phyloP scores from a whole-genome alignment of 1,140 invertebrate genomes.

The Dreissena polymorpha region DNA sequence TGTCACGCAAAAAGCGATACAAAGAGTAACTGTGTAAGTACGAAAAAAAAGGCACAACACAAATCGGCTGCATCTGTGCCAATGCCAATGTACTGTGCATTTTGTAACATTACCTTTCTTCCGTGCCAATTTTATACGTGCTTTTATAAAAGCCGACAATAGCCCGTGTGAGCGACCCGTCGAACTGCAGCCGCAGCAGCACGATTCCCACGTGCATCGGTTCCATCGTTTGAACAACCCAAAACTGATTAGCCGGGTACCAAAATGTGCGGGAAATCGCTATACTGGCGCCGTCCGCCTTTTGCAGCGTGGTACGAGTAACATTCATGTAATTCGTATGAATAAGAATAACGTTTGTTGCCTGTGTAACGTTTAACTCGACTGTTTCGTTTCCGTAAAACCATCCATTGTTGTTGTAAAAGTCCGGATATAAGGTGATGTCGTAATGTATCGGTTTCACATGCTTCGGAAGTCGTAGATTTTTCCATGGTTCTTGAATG shows the following conservation, averaged over 20 bases:
- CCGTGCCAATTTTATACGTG: slow-evolving; percentile 81
- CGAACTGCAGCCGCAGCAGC: slow-evolving; percentile 81
- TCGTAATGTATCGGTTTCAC: slow-evolving; percentile 88
- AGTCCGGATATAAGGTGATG: slow-evolving; percentile 87
- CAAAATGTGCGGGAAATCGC: slow-evolving; percentile 78
- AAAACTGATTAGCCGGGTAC: slow-evolving; percentile 84
- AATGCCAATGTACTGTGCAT: background rate
- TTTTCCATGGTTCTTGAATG: slow-evolving; percentile 74
- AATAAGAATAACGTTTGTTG: slow-evolving; percentile 78
- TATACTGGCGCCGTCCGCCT: slow-evolving; percentile 58
- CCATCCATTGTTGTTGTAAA: slow-evolving; percentile 68
- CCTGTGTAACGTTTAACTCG: slow-evolving; percentile 68
- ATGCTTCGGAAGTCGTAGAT: slow-evolving; percentile 83
- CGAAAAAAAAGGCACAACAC: no score
- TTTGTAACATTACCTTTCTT: slow-evolving; percentile 71
- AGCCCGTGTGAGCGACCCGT: slow-evolving; percentile 84
- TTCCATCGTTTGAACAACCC: slow-evolving; percentile 82
- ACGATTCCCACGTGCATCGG: slow-evolving; percentile 80
- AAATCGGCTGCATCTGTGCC: no score
- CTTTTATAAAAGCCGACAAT: slow-evolving; percentile 91
- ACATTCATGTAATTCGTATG: slow-evolving; percentile 79
- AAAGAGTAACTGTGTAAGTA: no score
- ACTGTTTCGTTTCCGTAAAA: slow-evolving; percentile 77
- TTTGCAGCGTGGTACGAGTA: slow-evolving; percentile 63
- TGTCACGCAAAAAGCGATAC: no score